Conservation (phyloP, 2,888 invertebrate genomes). For the Epistrophe grossulariae region DNA sequence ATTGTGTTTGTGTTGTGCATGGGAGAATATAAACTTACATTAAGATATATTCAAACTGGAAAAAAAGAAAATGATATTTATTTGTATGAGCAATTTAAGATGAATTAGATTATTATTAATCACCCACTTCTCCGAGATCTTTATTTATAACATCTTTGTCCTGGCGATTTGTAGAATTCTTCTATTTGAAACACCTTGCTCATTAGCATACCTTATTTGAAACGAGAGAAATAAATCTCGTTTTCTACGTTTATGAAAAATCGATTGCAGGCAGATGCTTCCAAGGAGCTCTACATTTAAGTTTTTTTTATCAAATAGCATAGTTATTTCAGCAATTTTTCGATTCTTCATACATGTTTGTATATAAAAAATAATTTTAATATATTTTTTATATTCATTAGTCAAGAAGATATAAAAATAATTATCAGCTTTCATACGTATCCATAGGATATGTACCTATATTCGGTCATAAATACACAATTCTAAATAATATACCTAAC, state of each 20-base stretch:
- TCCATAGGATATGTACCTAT: background rate
- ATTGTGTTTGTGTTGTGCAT: slow-evolving; percentile 12
- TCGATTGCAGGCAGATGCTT: slow-evolving; percentile 66
- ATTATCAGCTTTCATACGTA: background rate
- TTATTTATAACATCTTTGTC: slow-evolving; percentile 9
- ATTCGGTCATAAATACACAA: too few relatives aligned
- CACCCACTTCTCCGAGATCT: background rate
- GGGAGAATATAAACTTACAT: slow-evolving; percentile 29
- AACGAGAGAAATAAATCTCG: background rate
- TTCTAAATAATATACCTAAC: background rate
- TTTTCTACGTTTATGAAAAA: slow-evolving; percentile 42
- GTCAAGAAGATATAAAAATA: background rate
- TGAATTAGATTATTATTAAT: slow-evolving; percentile 25
- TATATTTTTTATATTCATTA: background rate
- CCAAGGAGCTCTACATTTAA: slow-evolving; percentile 5
- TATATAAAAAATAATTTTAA: background rate
- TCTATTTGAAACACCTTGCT: background rate
- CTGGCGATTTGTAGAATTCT: background rate
- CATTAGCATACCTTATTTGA: background rate
- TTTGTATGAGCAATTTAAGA: slow-evolving; percentile 17
- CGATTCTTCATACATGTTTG: too few relatives aligned
- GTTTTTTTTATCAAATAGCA: background rate
- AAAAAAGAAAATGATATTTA: background rate
- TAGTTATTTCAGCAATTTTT: background rate
- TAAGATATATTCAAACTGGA: slow-evolving; percentile 5